phyloP scores from a whole-genome alignment of 2,888 invertebrate species.

The Sipunculus nudus region DNA sequence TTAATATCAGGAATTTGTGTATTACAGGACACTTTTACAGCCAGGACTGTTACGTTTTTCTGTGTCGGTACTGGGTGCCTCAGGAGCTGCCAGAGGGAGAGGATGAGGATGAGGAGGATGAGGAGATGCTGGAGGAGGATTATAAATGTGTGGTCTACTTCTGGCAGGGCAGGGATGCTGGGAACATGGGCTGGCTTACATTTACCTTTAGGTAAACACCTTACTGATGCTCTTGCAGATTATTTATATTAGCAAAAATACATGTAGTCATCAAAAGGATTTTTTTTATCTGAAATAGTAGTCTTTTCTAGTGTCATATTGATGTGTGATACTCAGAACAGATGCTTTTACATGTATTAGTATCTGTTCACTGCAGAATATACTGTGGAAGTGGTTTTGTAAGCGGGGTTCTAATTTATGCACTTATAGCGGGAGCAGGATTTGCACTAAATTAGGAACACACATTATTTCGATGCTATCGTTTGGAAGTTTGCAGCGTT shows the following conservation, averaged over 20 bases:
- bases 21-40: constrained; percentile 82
- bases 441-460: no score
- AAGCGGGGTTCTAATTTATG: no score
- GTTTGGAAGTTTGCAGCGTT: no score
- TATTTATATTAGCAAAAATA: neutral
- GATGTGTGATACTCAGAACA: no score
- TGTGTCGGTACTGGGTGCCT: constrained; percentile 93
- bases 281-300: neutral
- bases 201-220: constrained; percentile 93
- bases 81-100: constrained; percentile 67
- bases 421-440: no score
- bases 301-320: no score
- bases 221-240: no score
- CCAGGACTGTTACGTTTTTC: constrained; percentile 96
- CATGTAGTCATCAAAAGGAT: neutral
- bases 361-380: no score
- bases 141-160: constrained; percentile 98
- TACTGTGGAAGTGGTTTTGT: no score
- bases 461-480: no score
- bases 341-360: no score
- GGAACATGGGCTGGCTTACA: constrained; percentile 99
- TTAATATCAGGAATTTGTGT: neutral
- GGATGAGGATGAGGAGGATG: constrained; percentile 71
- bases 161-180: constrained; percentile 96
- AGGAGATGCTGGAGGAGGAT: constrained; percentile 72